Conservation (phyloP, 1,140 invertebrate species). For the Euwallacea similis region DNA sequence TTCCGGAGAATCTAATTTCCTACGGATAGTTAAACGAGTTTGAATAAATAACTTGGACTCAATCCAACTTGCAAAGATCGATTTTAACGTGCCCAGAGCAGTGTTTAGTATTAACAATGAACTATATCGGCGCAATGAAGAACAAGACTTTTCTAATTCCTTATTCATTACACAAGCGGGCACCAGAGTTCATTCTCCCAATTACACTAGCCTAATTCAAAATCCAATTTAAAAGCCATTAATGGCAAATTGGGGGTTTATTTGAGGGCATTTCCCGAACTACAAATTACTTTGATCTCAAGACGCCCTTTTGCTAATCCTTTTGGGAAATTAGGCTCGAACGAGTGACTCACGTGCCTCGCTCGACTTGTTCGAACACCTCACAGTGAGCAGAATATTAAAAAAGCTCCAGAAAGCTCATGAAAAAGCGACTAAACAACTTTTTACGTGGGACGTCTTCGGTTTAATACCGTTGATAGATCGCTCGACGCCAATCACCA, state of each 20-base stretch:
- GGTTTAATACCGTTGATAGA: constrained; percentile 24
- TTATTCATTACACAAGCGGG: too few species aligned
- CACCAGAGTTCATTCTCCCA: too few species aligned
- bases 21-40: constrained; percentile 24
- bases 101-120: too few species aligned
- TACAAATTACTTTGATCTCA: neutral
- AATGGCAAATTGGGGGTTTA: too few species aligned
- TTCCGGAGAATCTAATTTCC: constrained; percentile 20
- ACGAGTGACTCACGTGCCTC: neutral
- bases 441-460: neutral
- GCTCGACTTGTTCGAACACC: neutral
- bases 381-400: neutral
- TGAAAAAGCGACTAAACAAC: neutral
- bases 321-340: neutral
- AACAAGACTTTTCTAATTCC: too few species aligned
- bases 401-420: neutral
- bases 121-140: too few species aligned
- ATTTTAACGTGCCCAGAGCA: neutral
- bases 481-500: constrained; percentile 17
- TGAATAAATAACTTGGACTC: constrained; percentile 19
- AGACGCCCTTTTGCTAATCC: neutral
- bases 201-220: too few species aligned
- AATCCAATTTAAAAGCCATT: too few species aligned
- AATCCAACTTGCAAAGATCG: constrained; percentile 1
- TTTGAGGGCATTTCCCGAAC: too few species aligned